Evolutionary conservation across 2,113 vertebrate genomes (phyloP).

Genomic region (Toxotes chatareus): DNA sequence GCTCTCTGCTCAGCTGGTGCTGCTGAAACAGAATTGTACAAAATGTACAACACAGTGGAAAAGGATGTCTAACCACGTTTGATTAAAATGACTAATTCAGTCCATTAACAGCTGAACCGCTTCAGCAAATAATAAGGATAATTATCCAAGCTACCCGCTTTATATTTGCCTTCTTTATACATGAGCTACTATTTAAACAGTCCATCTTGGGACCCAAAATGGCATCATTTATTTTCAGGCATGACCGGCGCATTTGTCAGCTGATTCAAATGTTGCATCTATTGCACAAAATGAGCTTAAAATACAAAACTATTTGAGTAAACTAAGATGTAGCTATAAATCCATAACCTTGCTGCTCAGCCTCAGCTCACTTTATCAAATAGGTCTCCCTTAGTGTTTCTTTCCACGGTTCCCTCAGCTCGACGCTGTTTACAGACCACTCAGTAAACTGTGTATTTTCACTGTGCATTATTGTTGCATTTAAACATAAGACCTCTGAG

Average conservation of each 20-base stretch:
- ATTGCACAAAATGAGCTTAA: not conserved
- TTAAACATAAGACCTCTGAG: not conserved
- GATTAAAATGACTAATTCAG: slow-evolving; percentile 12
- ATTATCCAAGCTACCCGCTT: slow-evolving; percentile 16
- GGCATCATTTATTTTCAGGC: not conserved
- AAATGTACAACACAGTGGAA: not conserved
- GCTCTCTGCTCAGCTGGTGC: not conserved
- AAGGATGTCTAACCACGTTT: not conserved
- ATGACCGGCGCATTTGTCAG: not conserved
- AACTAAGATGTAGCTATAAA: not conserved
- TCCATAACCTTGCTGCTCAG: not conserved
- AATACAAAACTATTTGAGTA: not conserved
- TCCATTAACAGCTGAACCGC: not conserved
- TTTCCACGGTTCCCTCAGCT: not conserved
- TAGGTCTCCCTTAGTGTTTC: not conserved
- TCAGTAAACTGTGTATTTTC: slow-evolving; percentile 6
- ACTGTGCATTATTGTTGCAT: not conserved
- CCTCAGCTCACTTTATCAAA: not conserved
- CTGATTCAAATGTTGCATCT: slow-evolving; percentile 6
- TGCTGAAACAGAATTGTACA: not conserved
- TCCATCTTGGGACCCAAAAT: not conserved
- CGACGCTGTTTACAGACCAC: not conserved
- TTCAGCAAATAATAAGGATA: slow-evolving; percentile 24
- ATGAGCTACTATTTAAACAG: not conserved
- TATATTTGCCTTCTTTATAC: not conserved